These are phyloP conservation scores for Phasianus colchicus DNA, from an alignment of 2,113 vertebrate species.

Conservation along the genomic window DNA sequence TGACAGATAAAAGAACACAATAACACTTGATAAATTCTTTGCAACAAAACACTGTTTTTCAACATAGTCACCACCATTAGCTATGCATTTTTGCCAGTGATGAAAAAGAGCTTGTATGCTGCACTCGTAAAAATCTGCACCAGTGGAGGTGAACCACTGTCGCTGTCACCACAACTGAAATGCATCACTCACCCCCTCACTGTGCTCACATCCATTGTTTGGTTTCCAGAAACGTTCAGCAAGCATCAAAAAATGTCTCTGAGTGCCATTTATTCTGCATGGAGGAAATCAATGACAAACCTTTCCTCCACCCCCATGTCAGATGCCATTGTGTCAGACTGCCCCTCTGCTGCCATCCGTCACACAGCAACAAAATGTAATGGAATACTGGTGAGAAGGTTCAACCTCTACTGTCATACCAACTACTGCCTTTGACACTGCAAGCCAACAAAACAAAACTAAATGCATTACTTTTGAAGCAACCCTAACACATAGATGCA, in stretches of 20 bases:
- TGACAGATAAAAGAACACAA: background rate
- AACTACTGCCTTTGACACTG: background rate
- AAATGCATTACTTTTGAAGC: background rate
- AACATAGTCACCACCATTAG: background rate
- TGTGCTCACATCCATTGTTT: background rate
- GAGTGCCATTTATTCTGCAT: background rate
- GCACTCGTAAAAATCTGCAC: background rate
- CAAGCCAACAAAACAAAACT: background rate
- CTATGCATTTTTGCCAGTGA: background rate
- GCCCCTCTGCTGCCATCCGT: background rate
- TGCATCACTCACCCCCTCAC: background rate
- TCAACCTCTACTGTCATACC: background rate
- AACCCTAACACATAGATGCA: background rate
- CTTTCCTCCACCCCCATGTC: background rate
- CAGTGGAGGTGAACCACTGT: background rate
- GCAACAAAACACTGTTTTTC: background rate
- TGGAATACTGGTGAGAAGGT: background rate
- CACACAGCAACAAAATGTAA: background rate
- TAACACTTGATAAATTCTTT: background rate
- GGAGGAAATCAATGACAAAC: background rate
- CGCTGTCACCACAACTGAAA: background rate
- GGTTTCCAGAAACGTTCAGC: background rate
- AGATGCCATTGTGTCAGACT: background rate
- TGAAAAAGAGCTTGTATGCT: background rate
- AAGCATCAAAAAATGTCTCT: background rate